Percentiles rank a stretch among this genome's conserved stretches.
phyloP scores from a whole-genome alignment of 2,888 invertebrate species.

The Drepanosiphum platanoidis region DNA sequence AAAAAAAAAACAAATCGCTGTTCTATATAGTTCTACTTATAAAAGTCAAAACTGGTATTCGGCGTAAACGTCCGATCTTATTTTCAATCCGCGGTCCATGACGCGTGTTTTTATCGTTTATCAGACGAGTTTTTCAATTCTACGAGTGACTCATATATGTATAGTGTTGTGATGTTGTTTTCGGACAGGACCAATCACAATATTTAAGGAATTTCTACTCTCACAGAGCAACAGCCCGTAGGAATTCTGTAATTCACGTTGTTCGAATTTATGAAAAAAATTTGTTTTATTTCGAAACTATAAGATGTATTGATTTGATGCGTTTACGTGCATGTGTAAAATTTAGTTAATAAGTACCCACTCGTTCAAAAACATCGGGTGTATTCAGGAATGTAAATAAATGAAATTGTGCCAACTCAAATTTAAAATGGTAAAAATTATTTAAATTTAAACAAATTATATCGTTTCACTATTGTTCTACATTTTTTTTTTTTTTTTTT shows the following conservation, averaged over 20 bases:
- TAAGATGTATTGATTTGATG: neutral
- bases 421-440: neutral
- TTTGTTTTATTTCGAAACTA: neutral
- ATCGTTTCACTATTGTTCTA: slow-evolving; percentile 17
- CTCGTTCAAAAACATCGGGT: neutral
- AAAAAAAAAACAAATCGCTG: no score
- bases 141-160: no score
- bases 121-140: no score
- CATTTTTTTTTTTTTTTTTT: neutral
- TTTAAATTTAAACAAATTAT: neutral
- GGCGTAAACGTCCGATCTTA: neutral
- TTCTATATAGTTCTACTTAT: no score
- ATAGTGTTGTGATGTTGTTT: no score
- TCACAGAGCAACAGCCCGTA: no score
- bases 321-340: neutral
- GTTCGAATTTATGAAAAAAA: neutral
- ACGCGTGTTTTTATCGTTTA: no score
- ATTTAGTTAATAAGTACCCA: neutral
- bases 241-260: neutral
- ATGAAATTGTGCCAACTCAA: neutral
- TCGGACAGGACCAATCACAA: no score
- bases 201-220: no score
- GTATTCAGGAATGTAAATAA: neutral
- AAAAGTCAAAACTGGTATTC: neutral
- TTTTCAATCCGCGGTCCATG: no score